Evolutionary conservation across 35 echinoderm and acorn worm species (phyloP).

Genomic region (Patiria miniata): DNA sequence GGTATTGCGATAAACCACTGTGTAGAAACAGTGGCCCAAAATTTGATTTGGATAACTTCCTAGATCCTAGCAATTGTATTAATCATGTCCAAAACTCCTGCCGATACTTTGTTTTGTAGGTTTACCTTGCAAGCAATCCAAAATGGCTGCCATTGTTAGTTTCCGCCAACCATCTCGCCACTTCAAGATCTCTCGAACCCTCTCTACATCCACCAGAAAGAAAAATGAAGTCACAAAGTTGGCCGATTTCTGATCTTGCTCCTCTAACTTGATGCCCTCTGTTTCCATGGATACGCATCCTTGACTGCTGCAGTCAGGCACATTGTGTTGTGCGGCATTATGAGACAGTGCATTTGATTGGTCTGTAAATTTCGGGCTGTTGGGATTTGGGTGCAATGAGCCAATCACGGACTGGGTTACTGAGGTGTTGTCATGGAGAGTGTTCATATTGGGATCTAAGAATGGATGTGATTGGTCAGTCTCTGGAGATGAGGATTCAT

Average conservation of each 20-base stretch:
- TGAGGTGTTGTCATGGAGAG: neutral
- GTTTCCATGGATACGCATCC: conserved; percentile 18
- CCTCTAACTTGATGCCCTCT: neutral
- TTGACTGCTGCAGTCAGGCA: neutral
- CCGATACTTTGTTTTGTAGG: no score
- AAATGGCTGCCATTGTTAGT: conserved; percentile 15
- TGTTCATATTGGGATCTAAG: neutral
- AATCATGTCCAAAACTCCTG: no score
- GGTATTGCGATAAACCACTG: no score
- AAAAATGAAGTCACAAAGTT: conserved; percentile 34
- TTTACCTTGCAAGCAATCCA: conserved; percentile 9
- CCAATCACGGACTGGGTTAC: neutral
- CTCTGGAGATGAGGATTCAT: neutral
- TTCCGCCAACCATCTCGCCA: conserved; percentile 6
- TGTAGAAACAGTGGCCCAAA: no score
- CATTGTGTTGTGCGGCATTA: neutral
- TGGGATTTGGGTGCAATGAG: neutral
- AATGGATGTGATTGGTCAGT: neutral
- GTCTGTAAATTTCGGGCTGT: neutral
- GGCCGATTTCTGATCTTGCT: neutral
- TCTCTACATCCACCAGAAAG: conserved; percentile 45
- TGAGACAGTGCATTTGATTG: neutral
- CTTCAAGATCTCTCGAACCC: conserved; percentile 15
- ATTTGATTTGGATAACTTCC: no score
- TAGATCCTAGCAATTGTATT: no score